Conservation (phyloP, 2,797 vertebrate genomes). For the Pristis pectinata region DNA sequence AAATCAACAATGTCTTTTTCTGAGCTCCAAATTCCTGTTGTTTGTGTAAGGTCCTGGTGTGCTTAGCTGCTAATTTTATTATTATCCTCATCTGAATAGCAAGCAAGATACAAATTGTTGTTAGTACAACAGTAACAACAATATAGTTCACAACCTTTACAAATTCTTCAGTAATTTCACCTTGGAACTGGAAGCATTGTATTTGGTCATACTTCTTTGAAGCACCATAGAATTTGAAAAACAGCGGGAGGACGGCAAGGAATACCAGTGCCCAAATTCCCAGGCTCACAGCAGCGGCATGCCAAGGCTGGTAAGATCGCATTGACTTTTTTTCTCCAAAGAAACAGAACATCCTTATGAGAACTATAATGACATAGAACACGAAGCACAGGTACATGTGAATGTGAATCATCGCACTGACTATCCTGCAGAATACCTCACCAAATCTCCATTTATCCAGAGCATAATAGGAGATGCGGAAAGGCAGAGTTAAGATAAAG, state of each 20-base stretch:
- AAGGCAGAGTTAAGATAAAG: constrained; percentile 80
- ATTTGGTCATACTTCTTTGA: fast-evolving
- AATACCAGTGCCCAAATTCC: constrained; percentile 64
- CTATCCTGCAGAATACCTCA: constrained; percentile 55
- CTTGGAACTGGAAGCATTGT: constrained; percentile 69
- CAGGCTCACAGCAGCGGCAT: constrained; percentile 58
- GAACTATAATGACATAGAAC: constrained; percentile 74
- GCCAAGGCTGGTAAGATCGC: constrained; percentile 64
- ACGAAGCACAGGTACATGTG: constrained; percentile 87
- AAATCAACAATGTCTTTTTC: constrained; percentile 74
- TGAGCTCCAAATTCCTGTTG: constrained; percentile 84
- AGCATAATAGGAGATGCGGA: constrained; percentile 74
- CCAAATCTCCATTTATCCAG: constrained; percentile 53
- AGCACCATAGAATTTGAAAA: constrained; percentile 56
- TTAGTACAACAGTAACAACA: constrained; percentile 50
- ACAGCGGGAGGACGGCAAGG: constrained; percentile 49
- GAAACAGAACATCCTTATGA: constrained; percentile 65
- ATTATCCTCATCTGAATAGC: constrained; percentile 64
- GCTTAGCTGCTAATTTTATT: constrained; percentile 52
- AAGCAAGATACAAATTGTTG: constrained; percentile 52
- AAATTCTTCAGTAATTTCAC: fast-evolving
- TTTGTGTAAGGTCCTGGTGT: constrained; percentile 51
- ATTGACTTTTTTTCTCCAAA: constrained; percentile 60
- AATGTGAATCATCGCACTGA: constrained; percentile 79
- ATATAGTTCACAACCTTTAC: constrained; percentile 64